These are phyloP conservation scores for Pseudoips prasinana DNA, from an alignment of 2,888 invertebrate species.

Conservation along the genomic window DNA sequence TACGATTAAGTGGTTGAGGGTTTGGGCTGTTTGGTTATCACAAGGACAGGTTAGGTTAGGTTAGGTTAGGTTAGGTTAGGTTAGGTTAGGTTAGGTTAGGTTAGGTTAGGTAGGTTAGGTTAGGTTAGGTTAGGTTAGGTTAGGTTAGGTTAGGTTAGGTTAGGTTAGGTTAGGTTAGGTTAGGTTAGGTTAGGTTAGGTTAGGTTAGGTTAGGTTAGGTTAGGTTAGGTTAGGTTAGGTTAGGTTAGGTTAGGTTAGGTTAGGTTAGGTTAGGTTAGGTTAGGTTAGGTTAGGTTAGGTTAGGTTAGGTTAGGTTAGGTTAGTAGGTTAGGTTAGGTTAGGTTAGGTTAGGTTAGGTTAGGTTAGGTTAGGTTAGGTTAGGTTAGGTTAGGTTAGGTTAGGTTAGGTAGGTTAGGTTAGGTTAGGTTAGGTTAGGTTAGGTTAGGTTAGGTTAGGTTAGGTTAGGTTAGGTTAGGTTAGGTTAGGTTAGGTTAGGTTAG, in stretches of 20 bases:
- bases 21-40: no score
- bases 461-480: constrained; percentile 31
- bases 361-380: constrained; percentile 22
- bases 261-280: constrained; percentile 18
- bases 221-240: constrained; percentile 17
- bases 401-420: no score
- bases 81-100: constrained; percentile 11
- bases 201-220: constrained; percentile 15
- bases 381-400: constrained; percentile 17
- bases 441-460: constrained; percentile 20
- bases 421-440: constrained; percentile 14
- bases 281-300: constrained; percentile 16
- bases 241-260: constrained; percentile 16
- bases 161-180: constrained; percentile 10
- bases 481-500: constrained; percentile 25
- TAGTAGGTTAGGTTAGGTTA: no score
- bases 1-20: no score
- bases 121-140: constrained; percentile 12
- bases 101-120: no score
- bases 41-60: constrained; percentile 14
- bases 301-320: constrained; percentile 21
- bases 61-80: constrained; percentile 13
- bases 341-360: constrained; percentile 16
- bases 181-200: constrained; percentile 16
- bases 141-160: constrained; percentile 10